Conservation (phyloP, 2,888 invertebrate species). For the Stegophylla sp. region DNA sequence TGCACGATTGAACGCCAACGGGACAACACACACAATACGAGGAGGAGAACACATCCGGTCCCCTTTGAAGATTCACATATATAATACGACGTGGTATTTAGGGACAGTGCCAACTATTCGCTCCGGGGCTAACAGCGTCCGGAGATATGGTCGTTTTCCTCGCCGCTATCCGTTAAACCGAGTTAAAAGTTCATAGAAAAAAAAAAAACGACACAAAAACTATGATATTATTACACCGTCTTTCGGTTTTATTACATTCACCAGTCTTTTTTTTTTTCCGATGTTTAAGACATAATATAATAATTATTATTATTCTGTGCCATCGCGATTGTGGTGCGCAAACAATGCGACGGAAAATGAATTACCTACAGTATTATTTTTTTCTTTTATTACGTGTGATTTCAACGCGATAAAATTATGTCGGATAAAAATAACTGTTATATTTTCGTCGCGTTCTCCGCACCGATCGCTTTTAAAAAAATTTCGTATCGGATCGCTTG, state of each 20-base stretch:
- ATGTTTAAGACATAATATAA: background rate
- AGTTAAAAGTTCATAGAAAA: background rate
- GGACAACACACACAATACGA: constrained; percentile 1
- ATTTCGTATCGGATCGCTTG: background rate
- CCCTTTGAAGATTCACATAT: background rate
- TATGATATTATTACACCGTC: background rate
- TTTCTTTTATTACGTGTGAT: background rate
- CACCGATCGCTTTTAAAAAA: background rate
- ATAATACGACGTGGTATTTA: background rate
- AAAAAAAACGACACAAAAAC: background rate
- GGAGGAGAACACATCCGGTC: constrained; percentile 1
- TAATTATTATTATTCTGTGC: background rate
- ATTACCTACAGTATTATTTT: background rate
- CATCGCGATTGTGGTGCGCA: too few species aligned
- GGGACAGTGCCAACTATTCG: constrained; percentile 28
- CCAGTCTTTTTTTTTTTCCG: too few species aligned
- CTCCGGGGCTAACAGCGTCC: background rate
- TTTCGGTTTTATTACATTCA: background rate
- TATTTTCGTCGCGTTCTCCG: constrained; percentile 24
- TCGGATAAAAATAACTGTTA: constrained; percentile 36
- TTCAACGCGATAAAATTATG: constrained; percentile 23
- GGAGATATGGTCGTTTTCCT: constrained; percentile 17
- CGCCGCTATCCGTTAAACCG: constrained; percentile 1
- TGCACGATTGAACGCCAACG: background rate
- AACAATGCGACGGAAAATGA: too few species aligned